phyloP scores from a whole-genome alignment of 2,797 vertebrate genomes.

The Malacoctenus gilli region DNA sequence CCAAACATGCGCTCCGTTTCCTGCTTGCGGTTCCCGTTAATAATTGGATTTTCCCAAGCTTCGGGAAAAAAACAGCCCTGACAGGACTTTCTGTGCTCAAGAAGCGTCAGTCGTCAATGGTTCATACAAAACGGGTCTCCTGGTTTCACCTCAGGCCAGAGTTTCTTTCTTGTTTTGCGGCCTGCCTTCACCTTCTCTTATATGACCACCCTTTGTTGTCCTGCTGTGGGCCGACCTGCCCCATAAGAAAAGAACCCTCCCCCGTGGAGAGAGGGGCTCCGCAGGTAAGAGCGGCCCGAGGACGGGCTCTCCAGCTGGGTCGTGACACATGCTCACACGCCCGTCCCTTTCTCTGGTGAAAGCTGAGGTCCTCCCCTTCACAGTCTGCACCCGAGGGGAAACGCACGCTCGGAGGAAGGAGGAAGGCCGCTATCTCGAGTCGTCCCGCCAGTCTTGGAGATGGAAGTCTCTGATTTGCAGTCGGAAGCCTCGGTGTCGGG shows the following conservation, averaged over 20 bases:
- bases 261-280: conserved; percentile 53
- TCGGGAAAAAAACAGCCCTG: conserved; percentile 20
- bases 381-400: no score
- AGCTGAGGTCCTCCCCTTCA: conserved; percentile 34
- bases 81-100: no score
- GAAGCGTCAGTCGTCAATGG: no score
- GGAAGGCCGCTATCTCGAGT: no score
- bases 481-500: no score
- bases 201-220: conserved; percentile 47
- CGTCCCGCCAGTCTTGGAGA: no score
- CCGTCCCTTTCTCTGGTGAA: conserved; percentile 52
- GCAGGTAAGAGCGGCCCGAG: conserved; percentile 66
- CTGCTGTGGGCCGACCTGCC: conserved; percentile 52
- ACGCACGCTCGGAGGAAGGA: no score
- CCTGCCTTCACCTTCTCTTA: conserved; percentile 70
- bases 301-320: conserved; percentile 65
- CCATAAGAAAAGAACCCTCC: conserved; percentile 57
- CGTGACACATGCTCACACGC: conserved; percentile 53
- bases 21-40: no score
- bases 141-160: conserved; percentile 60
- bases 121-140: conserved; percentile 33
- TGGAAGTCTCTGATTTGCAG: no score
- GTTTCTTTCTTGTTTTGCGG: conserved; percentile 58
- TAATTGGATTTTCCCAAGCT: no score
- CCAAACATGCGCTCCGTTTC: no score